A percentile compares a stretch with the other conserved stretches of the same genome.
Conservation (phyloP, 2,888 invertebrate species). For the Mycalesis mineus region DNA sequence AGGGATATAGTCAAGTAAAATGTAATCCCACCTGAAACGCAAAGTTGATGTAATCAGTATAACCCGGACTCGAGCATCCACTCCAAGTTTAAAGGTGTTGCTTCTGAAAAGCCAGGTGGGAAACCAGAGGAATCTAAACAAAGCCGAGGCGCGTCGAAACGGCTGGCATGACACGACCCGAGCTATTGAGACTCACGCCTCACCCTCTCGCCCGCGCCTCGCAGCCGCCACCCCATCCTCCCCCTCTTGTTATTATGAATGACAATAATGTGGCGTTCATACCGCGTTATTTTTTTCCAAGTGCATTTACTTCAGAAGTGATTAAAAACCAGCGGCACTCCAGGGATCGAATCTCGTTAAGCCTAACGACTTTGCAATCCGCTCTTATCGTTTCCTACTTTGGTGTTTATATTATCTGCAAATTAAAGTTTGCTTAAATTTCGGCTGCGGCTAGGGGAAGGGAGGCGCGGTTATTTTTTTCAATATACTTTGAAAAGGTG, state of each 20-base stretch:
- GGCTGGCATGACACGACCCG: constrained; percentile 56
- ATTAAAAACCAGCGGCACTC: constrained; percentile 67
- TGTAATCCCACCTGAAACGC: constrained; percentile 8
- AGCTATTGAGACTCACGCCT: constrained; percentile 54
- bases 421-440: constrained; percentile 70
- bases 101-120: constrained; percentile 35
- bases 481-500: constrained; percentile 22
- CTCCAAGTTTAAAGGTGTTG: constrained; percentile 33
- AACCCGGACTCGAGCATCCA: constrained; percentile 25
- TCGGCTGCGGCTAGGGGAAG: constrained; percentile 45
- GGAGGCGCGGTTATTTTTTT: constrained; percentile 22
- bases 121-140: constrained; percentile 47
- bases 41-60: constrained; percentile 26
- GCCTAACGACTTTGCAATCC: constrained; percentile 60
- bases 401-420: constrained; percentile 66
- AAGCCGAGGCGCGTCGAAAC: constrained; percentile 43
- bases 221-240: constrained; percentile 30
- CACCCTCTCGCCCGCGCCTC: constrained; percentile 40
- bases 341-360: constrained; percentile 58
- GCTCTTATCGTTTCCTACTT: constrained; percentile 60
- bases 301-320: constrained; percentile 67
- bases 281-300: constrained; percentile 63
- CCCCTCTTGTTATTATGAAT: constrained; percentile 68
- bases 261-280: constrained; percentile 71
- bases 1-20: constrained; percentile 4